Conservation (phyloP, 2,113 vertebrate species). For the Poeciliopsis turrubarensis region DNA sequence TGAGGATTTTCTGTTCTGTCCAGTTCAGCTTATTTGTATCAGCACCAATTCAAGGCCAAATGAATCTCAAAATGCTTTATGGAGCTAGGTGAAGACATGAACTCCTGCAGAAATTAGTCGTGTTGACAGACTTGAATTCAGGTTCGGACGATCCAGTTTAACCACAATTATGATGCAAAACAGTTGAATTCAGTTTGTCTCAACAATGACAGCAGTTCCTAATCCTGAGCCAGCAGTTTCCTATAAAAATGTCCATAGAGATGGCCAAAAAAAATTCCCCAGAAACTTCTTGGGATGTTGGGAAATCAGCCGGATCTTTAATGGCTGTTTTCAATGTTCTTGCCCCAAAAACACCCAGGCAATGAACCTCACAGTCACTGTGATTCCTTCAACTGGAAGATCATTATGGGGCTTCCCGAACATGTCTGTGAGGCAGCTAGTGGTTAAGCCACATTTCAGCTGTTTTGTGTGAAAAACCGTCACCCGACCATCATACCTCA, state of each 20-base stretch:
- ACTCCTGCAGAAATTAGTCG: not conserved
- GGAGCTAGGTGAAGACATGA: not conserved
- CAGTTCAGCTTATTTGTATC: no score
- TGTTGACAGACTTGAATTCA: not conserved
- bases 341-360: not conserved
- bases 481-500: constrained; percentile 62
- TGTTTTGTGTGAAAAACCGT: constrained; percentile 63
- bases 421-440: constrained; percentile 42
- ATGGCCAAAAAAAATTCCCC: constrained; percentile 49
- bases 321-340: constrained; percentile 5
- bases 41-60: no score
- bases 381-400: constrained; percentile 15
- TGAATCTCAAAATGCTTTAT: no score
- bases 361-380: not conserved
- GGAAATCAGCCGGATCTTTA: constrained; percentile 3
- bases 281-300: not conserved
- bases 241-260: constrained; percentile 50
- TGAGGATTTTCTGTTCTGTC: not conserved
- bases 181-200: not conserved
- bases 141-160: not conserved
- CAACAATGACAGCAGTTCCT: not conserved
- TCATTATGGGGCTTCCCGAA: constrained; percentile 32
- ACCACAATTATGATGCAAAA: not conserved
- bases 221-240: not conserved
- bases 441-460: constrained; percentile 60